A percentile compares a stretch with the other conserved stretches of the same genome.
Evolutionary conservation across 1,140 invertebrate genomes (phyloP).

Genomic region (Drosophila pallidifrons): DNA sequence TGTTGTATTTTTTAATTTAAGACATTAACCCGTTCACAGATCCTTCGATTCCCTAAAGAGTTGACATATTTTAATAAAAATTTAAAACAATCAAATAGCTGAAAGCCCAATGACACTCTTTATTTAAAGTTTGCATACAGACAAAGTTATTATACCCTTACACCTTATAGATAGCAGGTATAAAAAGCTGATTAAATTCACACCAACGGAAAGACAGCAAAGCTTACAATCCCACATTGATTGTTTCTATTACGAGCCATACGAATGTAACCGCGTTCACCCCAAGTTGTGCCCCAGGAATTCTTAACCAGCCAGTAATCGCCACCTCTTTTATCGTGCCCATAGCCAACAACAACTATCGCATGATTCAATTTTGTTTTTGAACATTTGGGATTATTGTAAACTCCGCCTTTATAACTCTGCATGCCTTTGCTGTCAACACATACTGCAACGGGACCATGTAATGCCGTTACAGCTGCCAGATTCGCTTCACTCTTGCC

Average conservation of each 20-base stretch:
- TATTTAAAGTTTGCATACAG: not conserved
- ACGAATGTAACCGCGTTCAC: conserved; percentile 87
- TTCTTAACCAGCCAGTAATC: conserved; percentile 90
- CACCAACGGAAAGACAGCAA: conserved; percentile 5
- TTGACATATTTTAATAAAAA: not conserved
- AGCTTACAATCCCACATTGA: conserved; percentile 20
- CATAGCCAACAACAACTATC: conserved; percentile 90
- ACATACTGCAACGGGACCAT: conserved; percentile 18
- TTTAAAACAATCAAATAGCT: not conserved
- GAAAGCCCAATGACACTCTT: not conserved
- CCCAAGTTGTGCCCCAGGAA: conserved; percentile 86
- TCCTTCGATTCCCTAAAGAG: too few species aligned
- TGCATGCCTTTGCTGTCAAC: not conserved
- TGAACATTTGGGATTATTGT: not conserved
- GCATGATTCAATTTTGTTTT: conserved; percentile 85
- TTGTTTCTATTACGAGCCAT: conserved; percentile 86
- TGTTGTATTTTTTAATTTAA: too few species aligned
- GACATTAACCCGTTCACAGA: too few species aligned
- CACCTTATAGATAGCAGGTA: too few species aligned
- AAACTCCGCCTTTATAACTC: not conserved
- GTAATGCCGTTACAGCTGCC: conserved; percentile 84
- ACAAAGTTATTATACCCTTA: not conserved
- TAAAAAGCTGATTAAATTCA: not conserved
- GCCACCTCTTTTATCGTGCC: conserved; percentile 85
- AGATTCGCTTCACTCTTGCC: conserved; percentile 88